A percentile compares a stretch with the other conserved stretches of the same genome.
phyloP scores from a whole-genome alignment of 2,113 vertebrate genomes.

The cattle (Bos taurus) region DNA sequence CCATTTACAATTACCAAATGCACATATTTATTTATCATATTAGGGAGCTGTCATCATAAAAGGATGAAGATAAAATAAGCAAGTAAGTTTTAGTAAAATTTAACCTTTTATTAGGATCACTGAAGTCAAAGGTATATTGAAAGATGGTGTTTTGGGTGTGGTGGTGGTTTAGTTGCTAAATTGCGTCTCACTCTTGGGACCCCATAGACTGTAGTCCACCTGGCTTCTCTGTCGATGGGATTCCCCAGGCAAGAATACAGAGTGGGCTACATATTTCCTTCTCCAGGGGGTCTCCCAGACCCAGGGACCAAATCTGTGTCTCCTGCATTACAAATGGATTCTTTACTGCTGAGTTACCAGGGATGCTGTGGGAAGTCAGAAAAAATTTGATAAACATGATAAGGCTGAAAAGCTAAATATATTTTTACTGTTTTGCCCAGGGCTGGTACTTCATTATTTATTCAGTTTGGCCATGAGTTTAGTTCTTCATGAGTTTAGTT shows the following conservation, averaged over 20 bases:
- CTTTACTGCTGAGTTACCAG: background rate
- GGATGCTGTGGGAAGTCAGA: background rate
- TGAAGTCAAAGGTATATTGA: background rate
- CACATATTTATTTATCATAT: background rate
- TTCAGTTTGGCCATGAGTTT: background rate
- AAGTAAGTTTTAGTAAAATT: background rate
- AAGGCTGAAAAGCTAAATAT: background rate
- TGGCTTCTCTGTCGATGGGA: background rate
- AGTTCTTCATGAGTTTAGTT: background rate
- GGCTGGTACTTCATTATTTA: background rate
- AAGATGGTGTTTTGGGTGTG: background rate
- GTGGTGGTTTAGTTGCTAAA: background rate
- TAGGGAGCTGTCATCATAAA: background rate
- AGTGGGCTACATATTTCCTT: background rate
- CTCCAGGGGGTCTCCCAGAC: background rate
- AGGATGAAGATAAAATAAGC: background rate
- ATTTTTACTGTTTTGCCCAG: background rate
- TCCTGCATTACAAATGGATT: background rate
- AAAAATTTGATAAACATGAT: background rate
- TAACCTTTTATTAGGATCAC: background rate
- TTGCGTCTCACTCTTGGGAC: background rate
- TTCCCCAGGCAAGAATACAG: background rate
- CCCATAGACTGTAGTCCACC: background rate
- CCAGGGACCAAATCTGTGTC: background rate
- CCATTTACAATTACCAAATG: background rate